Evolutionary conservation across 2,113 vertebrate species (phyloP).

Genomic region (Microcebus lehilahytsara): DNA sequence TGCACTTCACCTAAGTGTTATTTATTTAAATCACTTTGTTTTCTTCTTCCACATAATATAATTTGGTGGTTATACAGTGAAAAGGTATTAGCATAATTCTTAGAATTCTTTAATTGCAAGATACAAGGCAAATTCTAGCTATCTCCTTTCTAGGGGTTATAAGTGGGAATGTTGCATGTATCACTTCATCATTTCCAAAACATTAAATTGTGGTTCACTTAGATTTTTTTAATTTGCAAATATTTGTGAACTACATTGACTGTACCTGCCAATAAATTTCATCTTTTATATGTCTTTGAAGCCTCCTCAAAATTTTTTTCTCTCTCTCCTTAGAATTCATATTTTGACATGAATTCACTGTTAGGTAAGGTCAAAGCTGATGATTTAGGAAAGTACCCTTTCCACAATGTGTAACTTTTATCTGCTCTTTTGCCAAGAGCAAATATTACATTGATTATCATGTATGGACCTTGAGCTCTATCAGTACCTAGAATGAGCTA

Average conservation of each 20-base stretch:
- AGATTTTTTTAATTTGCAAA: not conserved
- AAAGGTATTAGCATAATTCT: not conserved
- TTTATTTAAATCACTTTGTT: not conserved
- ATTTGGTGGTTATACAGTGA: not conserved
- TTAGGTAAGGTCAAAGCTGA: not conserved
- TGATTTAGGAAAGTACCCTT: not conserved
- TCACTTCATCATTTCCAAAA: not conserved
- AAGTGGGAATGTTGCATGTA: fast-evolving
- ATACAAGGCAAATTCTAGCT: not conserved
- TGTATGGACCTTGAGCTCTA: not conserved
- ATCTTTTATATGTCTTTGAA: not conserved
- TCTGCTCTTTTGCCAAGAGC: not conserved
- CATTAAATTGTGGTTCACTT: not conserved
- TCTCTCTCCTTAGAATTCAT: not conserved
- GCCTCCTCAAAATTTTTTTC: not conserved
- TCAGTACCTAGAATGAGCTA: not conserved
- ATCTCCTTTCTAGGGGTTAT: not conserved
- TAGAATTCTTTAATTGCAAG: not conserved
- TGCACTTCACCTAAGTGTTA: not conserved
- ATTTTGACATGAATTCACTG: not conserved
- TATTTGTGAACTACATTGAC: not conserved
- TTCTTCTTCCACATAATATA: not conserved
- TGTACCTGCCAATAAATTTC: not conserved
- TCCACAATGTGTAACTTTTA: not conserved
- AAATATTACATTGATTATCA: not conserved